A percentile compares a stretch with the other conserved stretches of the same genome.
phyloP scores from a whole-genome alignment of 2,113 vertebrate species.

The Ictidomys tridecemlineatus region DNA sequence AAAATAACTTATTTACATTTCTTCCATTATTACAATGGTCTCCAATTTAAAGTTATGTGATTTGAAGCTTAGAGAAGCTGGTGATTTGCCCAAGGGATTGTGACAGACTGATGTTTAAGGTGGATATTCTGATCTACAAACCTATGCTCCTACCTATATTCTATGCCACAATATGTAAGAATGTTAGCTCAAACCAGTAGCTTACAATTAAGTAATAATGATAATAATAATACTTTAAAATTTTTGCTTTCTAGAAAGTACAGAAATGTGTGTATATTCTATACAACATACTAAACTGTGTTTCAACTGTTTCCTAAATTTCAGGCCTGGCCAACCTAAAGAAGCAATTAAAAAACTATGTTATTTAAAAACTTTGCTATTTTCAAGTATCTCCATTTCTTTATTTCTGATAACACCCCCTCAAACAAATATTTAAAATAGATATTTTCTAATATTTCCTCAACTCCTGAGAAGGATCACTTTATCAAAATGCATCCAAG shows the following conservation, averaged over 20 bases:
- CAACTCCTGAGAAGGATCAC: neutral
- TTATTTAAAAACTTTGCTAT: neutral
- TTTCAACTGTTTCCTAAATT: neutral
- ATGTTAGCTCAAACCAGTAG: neutral
- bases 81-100: neutral
- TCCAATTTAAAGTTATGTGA: neutral
- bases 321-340: neutral
- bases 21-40: neutral
- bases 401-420: neutral
- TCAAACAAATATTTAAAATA: neutral
- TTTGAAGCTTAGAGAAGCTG: neutral
- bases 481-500: neutral
- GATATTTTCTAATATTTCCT: neutral
- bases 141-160: neutral
- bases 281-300: neutral
- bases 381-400: neutral
- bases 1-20: neutral
- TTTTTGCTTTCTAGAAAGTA: neutral
- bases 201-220: neutral
- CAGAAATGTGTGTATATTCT: neutral
- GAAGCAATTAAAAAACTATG: too few species aligned
- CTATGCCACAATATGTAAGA: neutral
- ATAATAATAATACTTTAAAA: neutral
- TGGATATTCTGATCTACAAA: neutral
- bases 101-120: neutral